Conservation (phyloP, 2,113 vertebrate species). For the Edolisoma coerulescens region DNA sequence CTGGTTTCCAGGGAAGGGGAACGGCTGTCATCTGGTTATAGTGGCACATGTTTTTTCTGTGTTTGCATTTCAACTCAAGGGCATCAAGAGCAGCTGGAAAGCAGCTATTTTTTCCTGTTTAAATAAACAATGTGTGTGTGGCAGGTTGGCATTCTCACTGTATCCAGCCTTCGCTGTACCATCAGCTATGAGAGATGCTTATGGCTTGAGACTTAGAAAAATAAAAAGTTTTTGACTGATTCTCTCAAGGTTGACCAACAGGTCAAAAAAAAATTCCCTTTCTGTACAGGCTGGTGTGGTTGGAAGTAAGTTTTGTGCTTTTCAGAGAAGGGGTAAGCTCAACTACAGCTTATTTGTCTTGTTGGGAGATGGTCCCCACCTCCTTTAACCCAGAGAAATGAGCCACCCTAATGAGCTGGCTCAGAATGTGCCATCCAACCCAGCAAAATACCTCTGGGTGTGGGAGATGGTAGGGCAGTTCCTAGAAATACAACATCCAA, state of each 20-base stretch:
- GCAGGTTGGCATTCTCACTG: not conserved
- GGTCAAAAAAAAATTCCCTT: not conserved
- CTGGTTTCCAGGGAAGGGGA: conserved; percentile 31
- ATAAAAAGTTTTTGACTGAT: not conserved
- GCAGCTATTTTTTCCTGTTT: conserved; percentile 21
- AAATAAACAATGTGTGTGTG: conserved; percentile 22
- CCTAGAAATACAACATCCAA: not conserved
- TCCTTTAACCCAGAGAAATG: not conserved
- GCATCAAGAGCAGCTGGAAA: conserved; percentile 9
- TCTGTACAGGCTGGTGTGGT: not conserved
- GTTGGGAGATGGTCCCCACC: not conserved
- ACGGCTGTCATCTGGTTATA: conserved; percentile 1
- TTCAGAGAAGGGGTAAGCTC: not conserved
- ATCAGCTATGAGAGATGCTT: not conserved
- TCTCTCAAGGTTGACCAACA: not conserved
- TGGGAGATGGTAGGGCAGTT: not conserved
- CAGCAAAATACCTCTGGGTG: not conserved
- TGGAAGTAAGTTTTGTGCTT: not conserved
- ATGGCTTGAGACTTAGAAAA: not conserved
- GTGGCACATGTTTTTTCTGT: not conserved
- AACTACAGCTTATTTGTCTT: not conserved
- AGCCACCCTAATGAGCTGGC: not conserved
- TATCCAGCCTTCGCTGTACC: not conserved
- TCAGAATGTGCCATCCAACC: not conserved
- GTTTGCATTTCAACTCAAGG: conserved; percentile 46